Conservation (phyloP, 2,888 invertebrate species). For the Atethmia centrago region DNA sequence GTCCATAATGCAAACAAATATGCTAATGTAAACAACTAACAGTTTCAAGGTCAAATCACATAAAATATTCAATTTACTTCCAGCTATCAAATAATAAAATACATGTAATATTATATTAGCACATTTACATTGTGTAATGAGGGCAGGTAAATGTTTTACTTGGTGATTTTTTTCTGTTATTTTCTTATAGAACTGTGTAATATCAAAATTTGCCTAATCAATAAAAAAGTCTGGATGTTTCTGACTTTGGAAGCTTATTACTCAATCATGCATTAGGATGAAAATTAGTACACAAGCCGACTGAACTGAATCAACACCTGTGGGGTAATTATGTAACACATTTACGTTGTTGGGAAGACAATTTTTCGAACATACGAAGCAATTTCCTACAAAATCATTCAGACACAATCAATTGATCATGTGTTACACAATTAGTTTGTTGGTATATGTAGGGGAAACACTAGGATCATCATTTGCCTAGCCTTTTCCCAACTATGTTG, state of each 20-base stretch:
- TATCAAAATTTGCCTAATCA: background rate
- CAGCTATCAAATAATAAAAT: slow-evolving; percentile 1
- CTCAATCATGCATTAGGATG: background rate
- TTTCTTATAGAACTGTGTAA: slow-evolving; percentile 8
- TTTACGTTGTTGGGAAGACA: too few species aligned
- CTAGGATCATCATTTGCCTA: too few species aligned
- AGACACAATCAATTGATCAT: too few species aligned
- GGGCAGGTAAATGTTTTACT: slow-evolving; percentile 5
- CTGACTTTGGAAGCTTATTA: background rate
- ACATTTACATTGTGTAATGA: background rate
- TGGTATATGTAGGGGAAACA: background rate
- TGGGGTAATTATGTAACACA: too few species aligned
- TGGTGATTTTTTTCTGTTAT: slow-evolving; percentile 7
- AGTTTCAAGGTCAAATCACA: slow-evolving; percentile 54
- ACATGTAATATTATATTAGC: slow-evolving; percentile 6
- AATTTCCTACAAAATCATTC: too few species aligned
- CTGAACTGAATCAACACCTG: background rate
- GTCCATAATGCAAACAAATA: slow-evolving; percentile 60
- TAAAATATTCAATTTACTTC: slow-evolving; percentile 25
- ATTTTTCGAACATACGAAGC: too few species aligned
- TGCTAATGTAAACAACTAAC: slow-evolving; percentile 58
- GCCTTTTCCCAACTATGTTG: too few species aligned
- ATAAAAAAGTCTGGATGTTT: background rate
- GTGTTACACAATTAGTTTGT: too few species aligned
- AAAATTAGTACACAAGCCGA: background rate